phyloP scores from a whole-genome alignment of 35 echinoderm and acorn worm species.

The Apostichopus parvimensis region DNA sequence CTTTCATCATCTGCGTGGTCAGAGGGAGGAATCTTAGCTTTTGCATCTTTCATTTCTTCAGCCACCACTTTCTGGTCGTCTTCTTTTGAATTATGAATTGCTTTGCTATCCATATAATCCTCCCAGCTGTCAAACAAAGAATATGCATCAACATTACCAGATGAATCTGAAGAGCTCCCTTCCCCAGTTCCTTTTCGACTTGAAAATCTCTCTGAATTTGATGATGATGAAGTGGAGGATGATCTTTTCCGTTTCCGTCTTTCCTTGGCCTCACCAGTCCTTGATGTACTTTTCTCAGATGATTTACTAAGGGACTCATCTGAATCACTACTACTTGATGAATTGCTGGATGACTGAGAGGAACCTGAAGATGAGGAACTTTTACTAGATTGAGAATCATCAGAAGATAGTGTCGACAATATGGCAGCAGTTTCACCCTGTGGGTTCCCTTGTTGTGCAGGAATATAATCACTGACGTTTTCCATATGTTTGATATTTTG shows the following conservation, averaged over 20 bases:
- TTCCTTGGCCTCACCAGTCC: not conserved
- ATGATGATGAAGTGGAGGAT: not conserved
- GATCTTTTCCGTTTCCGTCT: conserved; percentile 7
- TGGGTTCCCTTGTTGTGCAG: not conserved
- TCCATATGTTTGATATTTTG: not conserved
- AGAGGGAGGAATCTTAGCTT: not conserved
- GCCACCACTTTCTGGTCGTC: not conserved
- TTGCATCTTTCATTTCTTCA: not conserved
- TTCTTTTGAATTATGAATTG: conserved; percentile 1
- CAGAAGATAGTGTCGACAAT: not conserved
- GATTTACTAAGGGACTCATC: not conserved
- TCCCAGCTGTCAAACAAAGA: conserved; percentile 44
- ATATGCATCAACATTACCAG: conserved; percentile 16
- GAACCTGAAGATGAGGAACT: conserved; percentile 11
- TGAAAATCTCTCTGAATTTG: not conserved
- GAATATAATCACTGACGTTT: not conserved
- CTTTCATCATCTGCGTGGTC: not conserved
- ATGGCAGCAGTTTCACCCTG: not conserved
- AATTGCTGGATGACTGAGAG: conserved; percentile 13
- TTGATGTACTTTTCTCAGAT: not conserved
- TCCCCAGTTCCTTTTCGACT: not conserved
- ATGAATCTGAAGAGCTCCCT: not conserved
- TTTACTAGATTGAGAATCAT: not conserved
- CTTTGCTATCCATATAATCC: conserved; percentile 45
- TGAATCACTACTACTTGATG: conserved; percentile 17